These are phyloP conservation scores for Gopherus evgoodei DNA, from an alignment of 2,113 vertebrate genomes.

Conservation along the genomic window DNA sequence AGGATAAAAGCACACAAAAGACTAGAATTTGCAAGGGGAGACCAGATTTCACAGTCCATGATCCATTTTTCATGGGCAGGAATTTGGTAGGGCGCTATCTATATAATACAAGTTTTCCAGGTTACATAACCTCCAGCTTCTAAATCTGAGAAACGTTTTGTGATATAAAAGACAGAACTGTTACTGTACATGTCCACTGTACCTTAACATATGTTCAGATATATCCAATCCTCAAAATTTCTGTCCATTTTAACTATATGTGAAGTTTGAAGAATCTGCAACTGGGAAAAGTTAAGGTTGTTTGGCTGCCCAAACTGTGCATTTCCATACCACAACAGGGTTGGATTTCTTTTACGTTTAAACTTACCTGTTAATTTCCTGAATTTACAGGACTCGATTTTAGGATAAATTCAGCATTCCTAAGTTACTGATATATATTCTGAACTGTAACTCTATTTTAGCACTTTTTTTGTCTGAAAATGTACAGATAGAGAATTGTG, in stretches of 20 bases:
- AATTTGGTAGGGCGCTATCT: too few species aligned
- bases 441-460: background rate
- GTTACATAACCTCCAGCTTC: slow-evolving; percentile 15
- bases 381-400: background rate
- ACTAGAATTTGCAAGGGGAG: too few species aligned
- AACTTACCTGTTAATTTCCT: background rate
- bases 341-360: slow-evolving; percentile 38
- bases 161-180: slow-evolving; percentile 34
- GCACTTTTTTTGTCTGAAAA: background rate
- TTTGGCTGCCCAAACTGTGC: background rate
- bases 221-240: slow-evolving; percentile 4
- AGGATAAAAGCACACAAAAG: too few species aligned
- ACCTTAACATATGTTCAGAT: background rate
- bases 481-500: background rate
- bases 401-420: background rate
- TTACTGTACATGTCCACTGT: background rate
- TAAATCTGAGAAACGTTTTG: slow-evolving; percentile 13
- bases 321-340: slow-evolving; percentile 10
- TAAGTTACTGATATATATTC: background rate
- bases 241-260: background rate
- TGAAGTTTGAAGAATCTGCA: background rate
- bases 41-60: too few species aligned
- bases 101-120: background rate
- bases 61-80: too few species aligned
- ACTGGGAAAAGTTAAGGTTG: background rate